Evolutionary conservation across 2,888 invertebrate species (phyloP), one percentile per base, ranked within the genome.

Genomic region (Diarsia mendica): DNA sequence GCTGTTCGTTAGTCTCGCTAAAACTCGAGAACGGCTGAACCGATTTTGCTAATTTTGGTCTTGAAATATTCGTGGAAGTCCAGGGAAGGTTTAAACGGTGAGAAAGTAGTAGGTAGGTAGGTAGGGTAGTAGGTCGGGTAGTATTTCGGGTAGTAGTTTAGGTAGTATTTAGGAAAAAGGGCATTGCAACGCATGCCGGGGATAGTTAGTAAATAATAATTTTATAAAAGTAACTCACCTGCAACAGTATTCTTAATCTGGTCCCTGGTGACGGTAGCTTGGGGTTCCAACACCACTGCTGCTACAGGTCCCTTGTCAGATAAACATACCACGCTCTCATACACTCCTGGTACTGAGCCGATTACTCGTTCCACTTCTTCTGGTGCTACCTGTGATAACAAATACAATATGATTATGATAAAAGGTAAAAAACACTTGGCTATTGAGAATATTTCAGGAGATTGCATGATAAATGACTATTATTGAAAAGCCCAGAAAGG

Each of bases 321-420:
- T 2, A 85, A 89, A 44, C 86, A 87, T 51, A 92, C 92, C 15
- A 89, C 89, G 79, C 89, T 85, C 75, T 91, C 89, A 23, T 84
- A 78, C 9, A 94, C 92, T 2, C 92, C 93, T n/a, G 87, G 71
- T 75, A 94, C 88, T 0, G 86, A 79, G 28, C 85, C 61, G 39
- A 94, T 90, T 20, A 92, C 89, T 10, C 77, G 76, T 75, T 94
- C 94, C 23, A 94, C 86, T 76, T 94, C 93, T 73, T 92, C 92
- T 0, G 94, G 94, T 3, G 93, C 89, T 23, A 83, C 67, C 83
- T 70, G 39, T 15, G 15, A 11, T 39, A 33, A 18, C 5, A 20
- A n/a, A 6, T 2, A 58, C 8, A n/a, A 6, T 2, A 51, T 10
- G 20, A 51, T 48, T 20, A n/a, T 23, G 18, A 18, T 60, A 3